These are phyloP conservation scores for Henricia sp. DNA, from an alignment of 53 echinoderm and acorn worm species.

Conservation along the genomic window DNA sequence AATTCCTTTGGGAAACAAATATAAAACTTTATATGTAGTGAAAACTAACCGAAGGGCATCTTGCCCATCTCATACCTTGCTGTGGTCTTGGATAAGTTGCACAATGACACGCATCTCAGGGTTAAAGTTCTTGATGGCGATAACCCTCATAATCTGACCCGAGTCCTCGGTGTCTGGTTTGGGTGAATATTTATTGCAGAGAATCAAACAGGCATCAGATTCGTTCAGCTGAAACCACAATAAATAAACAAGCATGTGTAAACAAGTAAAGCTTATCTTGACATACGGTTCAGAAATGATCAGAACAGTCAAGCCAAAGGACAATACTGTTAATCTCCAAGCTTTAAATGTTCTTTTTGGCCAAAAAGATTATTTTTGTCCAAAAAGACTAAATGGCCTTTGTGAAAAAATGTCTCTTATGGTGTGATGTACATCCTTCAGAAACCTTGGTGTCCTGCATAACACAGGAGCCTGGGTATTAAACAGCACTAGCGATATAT, in stretches of 20 bases:
- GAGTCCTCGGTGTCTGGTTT: constrained; percentile 97
- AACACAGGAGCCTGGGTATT: too few relatives aligned
- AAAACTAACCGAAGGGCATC: not conserved
- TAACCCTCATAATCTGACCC: constrained; percentile 98
- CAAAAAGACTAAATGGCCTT: too few relatives aligned
- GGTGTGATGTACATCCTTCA: too few relatives aligned
- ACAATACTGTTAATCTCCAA: too few relatives aligned
- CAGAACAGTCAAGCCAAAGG: too few relatives aligned
- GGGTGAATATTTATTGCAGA: constrained; percentile 91
- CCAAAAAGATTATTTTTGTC: too few relatives aligned
- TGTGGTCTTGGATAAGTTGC: constrained; percentile 99
- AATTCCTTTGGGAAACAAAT: not conserved
- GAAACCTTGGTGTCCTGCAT: too few relatives aligned
- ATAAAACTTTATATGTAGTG: not conserved
- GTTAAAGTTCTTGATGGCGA: constrained; percentile 97
- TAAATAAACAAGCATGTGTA: too few relatives aligned
- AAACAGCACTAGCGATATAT: too few relatives aligned
- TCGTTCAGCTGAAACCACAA: constrained; percentile 85
- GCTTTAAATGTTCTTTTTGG: too few relatives aligned
- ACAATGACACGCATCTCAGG: constrained; percentile 95
- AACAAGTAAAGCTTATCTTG: too few relatives aligned
- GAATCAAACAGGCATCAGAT: constrained; percentile 92
- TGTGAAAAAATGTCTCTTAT: too few relatives aligned
- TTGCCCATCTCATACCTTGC: constrained; percentile 70
- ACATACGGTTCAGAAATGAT: not conserved